Evolutionary conservation across 1,140 invertebrate species (phyloP).

Genomic region (Aphelinus certus): DNA sequence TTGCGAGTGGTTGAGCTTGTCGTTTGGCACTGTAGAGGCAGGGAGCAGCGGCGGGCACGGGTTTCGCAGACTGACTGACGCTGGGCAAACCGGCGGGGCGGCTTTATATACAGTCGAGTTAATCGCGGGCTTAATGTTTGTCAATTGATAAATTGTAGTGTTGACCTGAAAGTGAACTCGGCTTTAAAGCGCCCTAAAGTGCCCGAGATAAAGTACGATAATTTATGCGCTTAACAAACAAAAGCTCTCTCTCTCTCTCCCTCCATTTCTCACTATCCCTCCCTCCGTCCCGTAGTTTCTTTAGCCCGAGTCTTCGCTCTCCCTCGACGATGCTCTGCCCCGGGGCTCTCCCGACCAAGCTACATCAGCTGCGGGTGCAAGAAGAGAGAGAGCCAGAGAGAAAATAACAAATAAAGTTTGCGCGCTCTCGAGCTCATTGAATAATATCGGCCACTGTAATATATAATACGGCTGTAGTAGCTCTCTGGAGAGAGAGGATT

Average conservation of each 20-base stretch:
- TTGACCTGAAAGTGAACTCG: conserved; percentile 37
- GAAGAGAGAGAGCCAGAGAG: no score
- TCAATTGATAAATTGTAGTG: conserved; percentile 40
- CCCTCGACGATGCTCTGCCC: no score
- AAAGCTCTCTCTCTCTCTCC: conserved; percentile 1
- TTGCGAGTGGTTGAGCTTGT: neutral
- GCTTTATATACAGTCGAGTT: conserved; percentile 32
- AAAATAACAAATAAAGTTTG: no score
- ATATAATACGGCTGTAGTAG: no score
- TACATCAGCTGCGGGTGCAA: no score
- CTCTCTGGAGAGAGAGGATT: no score
- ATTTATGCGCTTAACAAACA: conserved; percentile 27
- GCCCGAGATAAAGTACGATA: conserved; percentile 20
- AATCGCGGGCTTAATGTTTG: conserved; percentile 29
- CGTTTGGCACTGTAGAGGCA: neutral
- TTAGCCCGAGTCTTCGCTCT: no score
- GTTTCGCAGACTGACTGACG: conserved; percentile 23
- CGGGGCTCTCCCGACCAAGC: no score
- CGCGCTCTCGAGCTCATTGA: no score
- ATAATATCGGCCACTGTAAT: no score
- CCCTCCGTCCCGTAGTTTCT: no score
- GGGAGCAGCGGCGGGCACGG: neutral
- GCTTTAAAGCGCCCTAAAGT: conserved; percentile 22
- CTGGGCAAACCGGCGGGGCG: neutral
- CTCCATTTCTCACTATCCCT: neutral